Percentiles rank a stretch among this genome's conserved stretches.
phyloP scores from a whole-genome alignment of 2,113 vertebrate genomes.

The Hymenochirus boettgeri region DNA sequence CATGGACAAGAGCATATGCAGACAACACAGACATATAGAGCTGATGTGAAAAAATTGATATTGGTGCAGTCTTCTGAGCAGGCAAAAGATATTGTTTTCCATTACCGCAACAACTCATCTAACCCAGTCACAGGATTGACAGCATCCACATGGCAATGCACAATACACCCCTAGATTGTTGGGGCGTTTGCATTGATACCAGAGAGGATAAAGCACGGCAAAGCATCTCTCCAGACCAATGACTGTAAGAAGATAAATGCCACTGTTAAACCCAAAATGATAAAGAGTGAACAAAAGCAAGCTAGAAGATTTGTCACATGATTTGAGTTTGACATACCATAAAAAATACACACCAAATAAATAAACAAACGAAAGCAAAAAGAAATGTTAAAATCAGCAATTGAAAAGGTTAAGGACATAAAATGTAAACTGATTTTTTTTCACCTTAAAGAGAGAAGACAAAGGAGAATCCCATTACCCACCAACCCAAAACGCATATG shows the following conservation, averaged over 20 bases:
- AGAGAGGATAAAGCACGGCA: conserved; percentile 44
- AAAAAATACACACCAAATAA: conserved; percentile 17
- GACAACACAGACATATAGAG: conserved; percentile 32
- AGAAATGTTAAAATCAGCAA: conserved; percentile 9
- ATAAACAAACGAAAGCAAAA: conserved; percentile 6
- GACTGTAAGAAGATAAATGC: conserved; percentile 38
- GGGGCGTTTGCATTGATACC: conserved; percentile 25
- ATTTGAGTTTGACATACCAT: conserved; percentile 1
- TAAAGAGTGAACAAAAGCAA: too few species aligned
- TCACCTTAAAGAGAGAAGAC: conserved; percentile 29
- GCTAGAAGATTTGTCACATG: background rate
- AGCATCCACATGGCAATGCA: conserved; percentile 42
- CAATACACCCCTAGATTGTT: background rate
- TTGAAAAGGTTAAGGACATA: conserved; percentile 27
- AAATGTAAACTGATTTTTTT: conserved; percentile 11
- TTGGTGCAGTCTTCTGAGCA: background rate
- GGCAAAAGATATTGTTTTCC: conserved; percentile 21
- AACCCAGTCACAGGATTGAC: background rate
- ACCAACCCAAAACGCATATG: conserved; percentile 10
- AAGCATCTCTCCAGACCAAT: conserved; percentile 41
- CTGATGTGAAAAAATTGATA: conserved; percentile 4
- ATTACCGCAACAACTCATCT: conserved; percentile 30
- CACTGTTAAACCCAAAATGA: conserved; percentile 7
- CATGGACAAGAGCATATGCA: background rate
- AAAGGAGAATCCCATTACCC: conserved; percentile 26